Base-by-base conservation (phyloP, 2,888 invertebrate species). In the Atethmia centrago region DNA sequence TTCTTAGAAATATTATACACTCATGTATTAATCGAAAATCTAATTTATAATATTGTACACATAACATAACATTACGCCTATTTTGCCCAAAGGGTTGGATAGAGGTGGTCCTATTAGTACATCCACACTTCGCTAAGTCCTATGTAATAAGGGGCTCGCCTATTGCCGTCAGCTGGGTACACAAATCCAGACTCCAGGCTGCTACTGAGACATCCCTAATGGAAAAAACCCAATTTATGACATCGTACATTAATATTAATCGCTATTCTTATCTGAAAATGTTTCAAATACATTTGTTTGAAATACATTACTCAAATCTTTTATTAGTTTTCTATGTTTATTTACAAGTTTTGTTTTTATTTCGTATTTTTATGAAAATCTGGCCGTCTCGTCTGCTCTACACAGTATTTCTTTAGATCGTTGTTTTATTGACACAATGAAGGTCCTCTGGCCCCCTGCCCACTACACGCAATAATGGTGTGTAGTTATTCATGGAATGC, bases 401-500 rank as follows among this genome's bases (percentile, higher is more conserved):
- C 21, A 65, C 2, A 62, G 40, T 49, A 66, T 53, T 83, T 40
- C 51, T 62, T 59, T 36, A 70, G 40, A 70, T 79, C 19, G 76
- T 59, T 56, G 53, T 83, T 77, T 70, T 83, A 66, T 81, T 78
- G 71, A 67, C 62, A 81, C 71, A 59, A 25, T 14, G 36, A 45
- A 51, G 36, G 49, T 40, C 66, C 47, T n/a, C 40, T 64, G 67
- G 49, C 40, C 63, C 51, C 25, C 40, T 67, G 69, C 67, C 71
- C 78, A 74, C 53, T 59, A 71, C n/a, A 68, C n/a, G 36, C 71
- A 81, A 80, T 83, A 77, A 72, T 78, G 55, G 67, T 58, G 67
- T 51, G 58, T 53, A 84, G 74, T 71, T 84, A 84, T 83, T 84
- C 72, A 75, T 71, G 72, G 70, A 58, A 75, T 78, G 63, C 67